A percentile compares a stretch with the other conserved stretches of the same genome.
phyloP scores from a whole-genome alignment of 1,140 invertebrate genomes.

The Wiebesia pumilae region DNA sequence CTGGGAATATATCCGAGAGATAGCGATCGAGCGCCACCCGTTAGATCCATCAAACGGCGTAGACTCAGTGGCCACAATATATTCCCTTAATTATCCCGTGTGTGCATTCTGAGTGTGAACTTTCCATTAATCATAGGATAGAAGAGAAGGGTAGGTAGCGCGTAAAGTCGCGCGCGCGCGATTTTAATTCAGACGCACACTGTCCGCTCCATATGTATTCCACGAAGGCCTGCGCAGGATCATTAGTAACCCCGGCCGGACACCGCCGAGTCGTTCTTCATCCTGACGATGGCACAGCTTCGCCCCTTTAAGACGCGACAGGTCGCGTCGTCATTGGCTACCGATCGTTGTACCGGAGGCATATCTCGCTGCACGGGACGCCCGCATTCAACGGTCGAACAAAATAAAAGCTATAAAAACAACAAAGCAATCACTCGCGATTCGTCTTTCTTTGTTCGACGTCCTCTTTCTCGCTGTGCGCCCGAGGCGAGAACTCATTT shows the following conservation, averaged over 20 bases:
- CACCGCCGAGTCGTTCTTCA: slow-evolving; percentile 73
- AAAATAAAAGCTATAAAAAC: background rate
- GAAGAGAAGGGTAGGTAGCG: slow-evolving; percentile 67
- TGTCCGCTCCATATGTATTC: slow-evolving; percentile 68
- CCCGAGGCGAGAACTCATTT: slow-evolving; percentile 33
- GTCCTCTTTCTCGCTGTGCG: background rate
- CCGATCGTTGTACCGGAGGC: slow-evolving; percentile 43
- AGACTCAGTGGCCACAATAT: slow-evolving; percentile 74
- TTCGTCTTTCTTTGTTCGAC: slow-evolving; percentile 48
- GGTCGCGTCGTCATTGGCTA: slow-evolving; percentile 67
- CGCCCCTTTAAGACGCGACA: slow-evolving; percentile 60
- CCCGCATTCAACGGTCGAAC: background rate
- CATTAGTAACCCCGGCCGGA: slow-evolving; percentile 75
- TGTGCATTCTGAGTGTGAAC: slow-evolving; percentile 76
- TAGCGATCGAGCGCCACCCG: slow-evolving; percentile 64
- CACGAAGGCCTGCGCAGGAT: slow-evolving; percentile 64
- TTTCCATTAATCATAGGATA: slow-evolving; percentile 75
- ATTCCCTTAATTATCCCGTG: slow-evolving; percentile 76
- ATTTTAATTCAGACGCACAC: slow-evolving; percentile 72
- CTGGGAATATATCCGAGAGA: slow-evolving; percentile 10
- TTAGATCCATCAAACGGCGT: slow-evolving; percentile 71
- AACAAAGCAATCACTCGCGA: slow-evolving; percentile 28
- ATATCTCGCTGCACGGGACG: background rate
- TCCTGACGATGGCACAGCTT: slow-evolving; percentile 70
- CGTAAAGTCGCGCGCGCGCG: slow-evolving; percentile 57